phyloP scores from a whole-genome alignment of 2,113 vertebrate species.

The Dendropsophus ebraccatus region DNA sequence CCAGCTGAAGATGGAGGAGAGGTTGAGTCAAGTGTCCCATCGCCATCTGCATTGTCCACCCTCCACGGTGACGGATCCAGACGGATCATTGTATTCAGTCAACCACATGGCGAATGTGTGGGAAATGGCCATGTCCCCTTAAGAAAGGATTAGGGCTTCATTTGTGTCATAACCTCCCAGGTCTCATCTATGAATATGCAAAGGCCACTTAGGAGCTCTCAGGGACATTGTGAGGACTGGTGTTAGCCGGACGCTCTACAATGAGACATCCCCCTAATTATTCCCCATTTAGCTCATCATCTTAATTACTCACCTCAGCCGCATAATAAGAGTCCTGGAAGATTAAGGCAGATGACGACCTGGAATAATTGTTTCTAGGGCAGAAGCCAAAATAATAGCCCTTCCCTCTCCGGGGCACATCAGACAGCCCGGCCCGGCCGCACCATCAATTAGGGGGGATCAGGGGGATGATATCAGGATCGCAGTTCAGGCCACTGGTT shows the following conservation, averaged over 20 bases:
- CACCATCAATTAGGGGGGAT: constrained; percentile 63
- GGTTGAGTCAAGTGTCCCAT: background rate
- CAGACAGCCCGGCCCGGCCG: constrained; percentile 65
- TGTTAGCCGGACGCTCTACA: background rate
- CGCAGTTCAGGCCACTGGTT: constrained; percentile 67
- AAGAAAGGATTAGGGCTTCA: constrained; percentile 9
- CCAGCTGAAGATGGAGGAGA: background rate
- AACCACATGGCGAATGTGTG: constrained; percentile 16
- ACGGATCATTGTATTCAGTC: background rate
- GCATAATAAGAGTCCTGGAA: constrained; percentile 32
- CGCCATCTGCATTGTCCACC: background rate
- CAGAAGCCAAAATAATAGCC: constrained; percentile 63
- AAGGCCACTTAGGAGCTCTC: background rate
- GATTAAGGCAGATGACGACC: constrained; percentile 68
- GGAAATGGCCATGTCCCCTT: background rate
- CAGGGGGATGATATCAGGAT: constrained; percentile 63
- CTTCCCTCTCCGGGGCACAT: constrained; percentile 67
- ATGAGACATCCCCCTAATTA: constrained; percentile 12
- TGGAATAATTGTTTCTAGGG: constrained; percentile 69
- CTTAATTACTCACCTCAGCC: constrained; percentile 23
- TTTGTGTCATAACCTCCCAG: constrained; percentile 14
- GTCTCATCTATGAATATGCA: constrained; percentile 47
- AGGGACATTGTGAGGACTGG: background rate
- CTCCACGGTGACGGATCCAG: background rate
- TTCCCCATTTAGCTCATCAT: constrained; percentile 13